phyloP scores from a whole-genome alignment of 2,888 invertebrate species.

The Cordilura impudica region DNA sequence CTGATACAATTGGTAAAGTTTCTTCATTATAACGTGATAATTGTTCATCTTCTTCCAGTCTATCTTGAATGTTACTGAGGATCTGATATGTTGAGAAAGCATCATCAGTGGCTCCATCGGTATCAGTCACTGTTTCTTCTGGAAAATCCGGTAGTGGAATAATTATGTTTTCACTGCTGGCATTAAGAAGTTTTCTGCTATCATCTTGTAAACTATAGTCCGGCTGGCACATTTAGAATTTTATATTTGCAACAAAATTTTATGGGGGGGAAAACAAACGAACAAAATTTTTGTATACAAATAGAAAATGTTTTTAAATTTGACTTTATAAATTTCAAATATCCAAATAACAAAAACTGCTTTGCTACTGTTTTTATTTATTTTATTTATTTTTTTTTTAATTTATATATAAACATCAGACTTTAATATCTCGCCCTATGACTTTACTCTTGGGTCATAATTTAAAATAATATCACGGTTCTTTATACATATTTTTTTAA shows the following conservation, averaged over 20 bases:
- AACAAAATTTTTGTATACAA: background rate
- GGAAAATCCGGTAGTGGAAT: background rate
- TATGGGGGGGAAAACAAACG: background rate
- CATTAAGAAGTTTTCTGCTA: conserved; percentile 20
- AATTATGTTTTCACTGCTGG: background rate
- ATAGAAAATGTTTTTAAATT: background rate
- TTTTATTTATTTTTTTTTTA: too few species aligned
- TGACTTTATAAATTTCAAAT: background rate
- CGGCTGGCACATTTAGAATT: conserved; percentile 43
- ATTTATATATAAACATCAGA: too few species aligned
- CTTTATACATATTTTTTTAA: conserved; percentile 24
- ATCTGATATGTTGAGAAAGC: background rate
- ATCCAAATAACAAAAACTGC: background rate
- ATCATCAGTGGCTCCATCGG: background rate
- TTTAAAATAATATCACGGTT: conserved; percentile 11
- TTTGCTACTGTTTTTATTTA: too few species aligned
- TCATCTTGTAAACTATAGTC: conserved; percentile 2
- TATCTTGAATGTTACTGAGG: background rate
- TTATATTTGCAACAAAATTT: background rate
- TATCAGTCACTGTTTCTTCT: background rate
- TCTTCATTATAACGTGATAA: background rate
- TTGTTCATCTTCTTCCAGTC: background rate
- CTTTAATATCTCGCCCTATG: background rate
- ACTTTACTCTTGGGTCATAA: background rate
- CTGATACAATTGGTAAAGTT: background rate